Evolutionary conservation across 2,113 vertebrate genomes (phyloP).

Genomic region (Cyanoramphus novaezelandiae): DNA sequence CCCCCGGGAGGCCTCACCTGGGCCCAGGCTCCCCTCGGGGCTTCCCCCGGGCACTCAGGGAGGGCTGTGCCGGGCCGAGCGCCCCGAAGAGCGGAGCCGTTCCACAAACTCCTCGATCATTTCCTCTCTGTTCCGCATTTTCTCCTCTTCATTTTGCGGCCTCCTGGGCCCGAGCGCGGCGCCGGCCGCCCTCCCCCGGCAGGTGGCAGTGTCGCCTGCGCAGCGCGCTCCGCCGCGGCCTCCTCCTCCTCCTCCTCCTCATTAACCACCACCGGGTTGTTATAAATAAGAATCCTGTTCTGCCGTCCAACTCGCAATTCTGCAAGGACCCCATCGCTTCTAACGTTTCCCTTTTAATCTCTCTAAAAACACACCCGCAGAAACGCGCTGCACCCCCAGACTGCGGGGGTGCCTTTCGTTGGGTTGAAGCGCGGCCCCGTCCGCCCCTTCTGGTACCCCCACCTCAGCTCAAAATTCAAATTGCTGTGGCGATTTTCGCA

Average conservation of each 20-base stretch:
- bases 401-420: not conserved
- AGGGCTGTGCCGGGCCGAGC: not conserved
- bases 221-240: not conserved
- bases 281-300: not conserved
- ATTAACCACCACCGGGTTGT: not conserved
- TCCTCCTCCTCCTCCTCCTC: not conserved
- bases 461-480: not conserved
- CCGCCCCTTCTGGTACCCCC: not conserved
- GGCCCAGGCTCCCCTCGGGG: not conserved
- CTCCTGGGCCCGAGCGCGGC: not conserved
- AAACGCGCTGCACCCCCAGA: not conserved
- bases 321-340: not conserved
- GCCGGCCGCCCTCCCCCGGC: constrained; percentile 49
- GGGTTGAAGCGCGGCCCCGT: not conserved
- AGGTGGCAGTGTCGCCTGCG: constrained; percentile 73
- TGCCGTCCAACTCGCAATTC: not conserved
- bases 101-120: not conserved
- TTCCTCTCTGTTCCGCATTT: not conserved
- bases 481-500: not conserved
- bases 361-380: not conserved
- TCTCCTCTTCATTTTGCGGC: not conserved
- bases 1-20: not conserved
- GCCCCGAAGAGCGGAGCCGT: not conserved
- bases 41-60: not conserved
- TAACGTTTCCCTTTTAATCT: not conserved